Base-by-base conservation (phyloP, 2,797 vertebrate species). In the Nannoperca australis region DNA sequence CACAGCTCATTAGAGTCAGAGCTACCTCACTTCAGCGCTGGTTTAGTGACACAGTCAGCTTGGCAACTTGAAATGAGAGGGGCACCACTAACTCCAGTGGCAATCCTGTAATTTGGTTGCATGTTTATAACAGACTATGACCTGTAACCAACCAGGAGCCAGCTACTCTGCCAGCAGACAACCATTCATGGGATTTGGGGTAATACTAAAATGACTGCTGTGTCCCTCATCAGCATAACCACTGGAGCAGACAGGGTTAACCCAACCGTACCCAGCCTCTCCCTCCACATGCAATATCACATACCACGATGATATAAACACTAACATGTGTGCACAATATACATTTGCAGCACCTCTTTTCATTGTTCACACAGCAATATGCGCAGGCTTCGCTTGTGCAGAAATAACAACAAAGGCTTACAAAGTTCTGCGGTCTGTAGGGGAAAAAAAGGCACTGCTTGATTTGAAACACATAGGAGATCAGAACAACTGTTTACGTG, bases 91-190 rank as follows among this genome's bases (percentile, higher is more conserved):
- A 89, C 78, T 87, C 72, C 77, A 90, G 74, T 73, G 82, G 86
- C 32, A 85, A 81, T 90, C 90, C 87, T 94, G 79, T 94, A 92
- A 94, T 95, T 94, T 93, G 72, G 90, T 82, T 76, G 60, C 78
- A 80, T 91, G 89, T 95, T 93, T 93, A 94, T 86, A 85, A 83
- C 85, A 86, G 77, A 70, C 77, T 80, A 65, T 91, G 88, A 93
- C 90, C 85, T 73, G 78, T 74, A 83, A 90, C 90, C 94, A 93
- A 85, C 60, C 85, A 79, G 83, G 74, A 92, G 86, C 86, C 85
- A 73, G 83, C 58, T 58, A 38, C 65, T 61, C 76, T 80, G 83
- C 79, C 78, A 82, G 81, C 78, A 88, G 81, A 89, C 86, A 85
- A 82, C 80, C 85, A 78, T 82, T 84, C 83, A 77, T 63, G 71